Evolutionary conservation across 2,113 vertebrate genomes (phyloP), one percentile per base, ranked within the genome.

Genomic region (Ptychochromis oligacanthus): DNA sequence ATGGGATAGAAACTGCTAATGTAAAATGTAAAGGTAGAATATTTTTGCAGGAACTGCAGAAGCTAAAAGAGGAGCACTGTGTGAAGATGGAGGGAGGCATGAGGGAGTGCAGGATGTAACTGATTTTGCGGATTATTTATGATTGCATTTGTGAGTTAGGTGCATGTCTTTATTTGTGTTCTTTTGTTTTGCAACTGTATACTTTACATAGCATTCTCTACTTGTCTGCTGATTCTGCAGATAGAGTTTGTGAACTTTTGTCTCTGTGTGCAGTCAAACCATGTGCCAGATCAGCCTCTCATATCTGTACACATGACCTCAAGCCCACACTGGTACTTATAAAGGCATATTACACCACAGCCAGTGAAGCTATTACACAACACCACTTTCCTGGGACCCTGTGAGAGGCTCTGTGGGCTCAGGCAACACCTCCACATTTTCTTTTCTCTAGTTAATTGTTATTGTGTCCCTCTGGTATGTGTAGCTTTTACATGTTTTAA

Each of bases 281-380:
- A 58, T 43, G 31, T 57, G 60, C 64, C 54, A 38, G 46, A 78
- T 80, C 84, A 80, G 18, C 46, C 49, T 82, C 54, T 87, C 70
- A 70, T 49, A 80, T 84, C 74, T 65, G 20, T 38, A 24, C 12
- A 26, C 67, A 81, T 83, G 77, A 72, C 75, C 60, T 74, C 12
- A 79, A 82, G 80, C 60, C 79, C 70, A 84, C 67, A 20, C 24
- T 28, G 17, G 55, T 77, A 77, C 81, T 59, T 80, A 57, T 79
- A 80, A 80, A 58, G 60, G 52, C 57, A 80, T 56, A 54, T 80
- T 87, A 58, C 67, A 82, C 49, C 82, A 76, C 60, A 81, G 67
- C 36, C 49, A 60, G 43, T 2, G 3, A 14, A 67, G 43, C 43
- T 17, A 20, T 92, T 92, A 82, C 72, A 65, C 90, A 93, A 91